A percentile compares a stretch with the other conserved stretches of the same genome.
Conservation (phyloP, 1,140 invertebrate species). For the Trichoplusia ni region DNA sequence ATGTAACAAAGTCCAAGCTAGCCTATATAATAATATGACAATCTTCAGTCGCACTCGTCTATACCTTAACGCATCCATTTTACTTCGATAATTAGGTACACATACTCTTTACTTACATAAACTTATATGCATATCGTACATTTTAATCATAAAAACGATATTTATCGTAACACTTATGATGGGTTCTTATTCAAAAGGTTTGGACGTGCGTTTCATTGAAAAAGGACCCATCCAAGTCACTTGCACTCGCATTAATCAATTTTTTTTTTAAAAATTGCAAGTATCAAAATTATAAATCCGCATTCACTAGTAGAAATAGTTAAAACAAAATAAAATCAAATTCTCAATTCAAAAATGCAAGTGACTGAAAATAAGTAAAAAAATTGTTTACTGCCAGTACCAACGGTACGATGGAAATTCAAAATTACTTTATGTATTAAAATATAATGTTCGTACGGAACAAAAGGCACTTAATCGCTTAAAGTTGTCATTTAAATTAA, state of each 20-base stretch:
- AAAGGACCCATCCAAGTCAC: background rate
- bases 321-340: background rate
- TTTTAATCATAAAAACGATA: slow-evolving; percentile 10
- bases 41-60: slow-evolving; percentile 67
- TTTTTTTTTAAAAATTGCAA: background rate
- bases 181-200: background rate
- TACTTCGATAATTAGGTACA: slow-evolving; percentile 28
- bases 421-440: slow-evolving; percentile 2
- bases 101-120: slow-evolving; percentile 26
- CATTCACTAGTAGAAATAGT: background rate
- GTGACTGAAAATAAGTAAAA: slow-evolving; percentile 1
- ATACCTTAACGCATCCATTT: slow-evolving; percentile 13
- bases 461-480: slow-evolving; percentile 28
- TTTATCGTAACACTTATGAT: slow-evolving; percentile 17
- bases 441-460: slow-evolving; percentile 28
- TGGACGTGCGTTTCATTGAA: background rate
- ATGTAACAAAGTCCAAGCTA: slow-evolving; percentile 60
- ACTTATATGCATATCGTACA: slow-evolving; percentile 27
- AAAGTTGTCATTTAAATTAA: slow-evolving; percentile 22
- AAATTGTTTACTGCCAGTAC: background rate
- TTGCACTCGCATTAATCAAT: background rate
- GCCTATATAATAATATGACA: slow-evolving; percentile 60
- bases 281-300: background rate
- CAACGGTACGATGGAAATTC: slow-evolving; percentile 3
- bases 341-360: slow-evolving; percentile 6